Evolutionary conservation across 2,888 invertebrate genomes (phyloP).

Genomic region (Apamea epomidion): DNA sequence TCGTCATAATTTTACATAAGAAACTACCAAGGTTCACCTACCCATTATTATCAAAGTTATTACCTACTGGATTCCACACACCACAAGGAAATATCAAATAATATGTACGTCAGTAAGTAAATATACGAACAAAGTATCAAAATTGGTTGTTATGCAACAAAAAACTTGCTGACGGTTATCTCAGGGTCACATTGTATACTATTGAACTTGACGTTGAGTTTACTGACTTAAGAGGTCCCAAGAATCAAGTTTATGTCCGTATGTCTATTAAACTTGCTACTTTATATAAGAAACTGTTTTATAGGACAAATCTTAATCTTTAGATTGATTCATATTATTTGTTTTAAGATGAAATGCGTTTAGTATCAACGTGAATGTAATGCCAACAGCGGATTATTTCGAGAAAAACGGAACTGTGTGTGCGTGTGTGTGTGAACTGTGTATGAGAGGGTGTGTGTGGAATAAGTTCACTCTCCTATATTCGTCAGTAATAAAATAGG

Average conservation of each 20-base stretch:
- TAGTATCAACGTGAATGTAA: not conserved
- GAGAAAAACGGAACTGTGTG: not conserved
- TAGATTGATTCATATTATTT: not conserved
- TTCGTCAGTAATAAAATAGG: too few relatives aligned
- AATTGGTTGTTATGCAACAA: conserved; percentile 36
- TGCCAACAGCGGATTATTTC: not conserved
- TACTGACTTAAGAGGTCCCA: conserved; percentile 7
- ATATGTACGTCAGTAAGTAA: not conserved
- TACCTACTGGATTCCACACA: conserved; percentile 5
- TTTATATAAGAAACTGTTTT: not conserved
- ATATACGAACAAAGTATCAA: conserved; percentile 23
- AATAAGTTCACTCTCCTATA: too few relatives aligned
- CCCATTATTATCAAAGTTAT: not conserved
- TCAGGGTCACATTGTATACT: conserved; percentile 45
- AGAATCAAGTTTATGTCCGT: conserved; percentile 36
- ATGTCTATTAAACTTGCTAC: not conserved
- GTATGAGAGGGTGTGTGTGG: too few relatives aligned
- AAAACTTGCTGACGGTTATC: conserved; percentile 4
- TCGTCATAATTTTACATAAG: not conserved
- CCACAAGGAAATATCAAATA: conserved; percentile 12
- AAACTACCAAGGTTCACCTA: conserved; percentile 2
- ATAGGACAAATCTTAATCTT: not conserved
- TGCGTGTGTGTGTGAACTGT: too few relatives aligned
- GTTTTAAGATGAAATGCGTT: not conserved
- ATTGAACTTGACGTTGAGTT: conserved; percentile 53